Conservation (phyloP, 2,888 invertebrate species). For the Lasius fuliginosus region DNA sequence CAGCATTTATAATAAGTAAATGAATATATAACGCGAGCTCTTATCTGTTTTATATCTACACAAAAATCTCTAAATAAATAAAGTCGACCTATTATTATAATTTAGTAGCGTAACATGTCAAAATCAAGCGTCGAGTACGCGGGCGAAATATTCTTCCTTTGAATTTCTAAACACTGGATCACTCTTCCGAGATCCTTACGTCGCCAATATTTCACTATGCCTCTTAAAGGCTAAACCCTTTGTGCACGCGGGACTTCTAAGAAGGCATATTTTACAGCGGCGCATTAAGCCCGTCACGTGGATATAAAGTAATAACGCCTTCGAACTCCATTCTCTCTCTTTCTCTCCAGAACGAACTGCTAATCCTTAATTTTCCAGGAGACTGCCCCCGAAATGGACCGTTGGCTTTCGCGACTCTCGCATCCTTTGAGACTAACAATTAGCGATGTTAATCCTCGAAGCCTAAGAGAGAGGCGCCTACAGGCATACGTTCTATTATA, state of each 20-base stretch:
- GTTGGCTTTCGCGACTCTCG: constrained; percentile 57
- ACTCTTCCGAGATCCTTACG: constrained; percentile 44
- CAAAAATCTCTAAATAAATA: constrained; percentile 21
- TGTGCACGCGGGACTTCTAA: constrained; percentile 48
- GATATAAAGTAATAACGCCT: constrained; percentile 64
- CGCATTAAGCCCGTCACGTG: constrained; percentile 55
- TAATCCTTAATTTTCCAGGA: constrained; percentile 83
- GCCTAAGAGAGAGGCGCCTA: constrained; percentile 66
- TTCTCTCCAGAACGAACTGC: constrained; percentile 42
- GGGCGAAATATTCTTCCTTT: constrained; percentile 42
- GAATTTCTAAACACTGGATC: constrained; percentile 53
- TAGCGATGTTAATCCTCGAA: constrained; percentile 82
- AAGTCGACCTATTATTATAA: constrained; percentile 19
- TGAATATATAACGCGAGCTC: not conserved
- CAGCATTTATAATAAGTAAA: constrained; percentile 6
- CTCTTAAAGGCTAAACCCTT: constrained; percentile 54
- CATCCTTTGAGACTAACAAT: constrained; percentile 83
- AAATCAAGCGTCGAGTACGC: not conserved
- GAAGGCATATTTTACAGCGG: constrained; percentile 50
- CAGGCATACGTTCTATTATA: constrained; percentile 76
- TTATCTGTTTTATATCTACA: not conserved
- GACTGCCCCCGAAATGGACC: constrained; percentile 63
- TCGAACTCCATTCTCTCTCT: constrained; percentile 55
- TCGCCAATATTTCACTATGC: constrained; percentile 51
- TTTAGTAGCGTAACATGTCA: not conserved